Base-by-base conservation (phyloP, 1,140 invertebrate genomes). In the Brachionus rubens region DNA sequence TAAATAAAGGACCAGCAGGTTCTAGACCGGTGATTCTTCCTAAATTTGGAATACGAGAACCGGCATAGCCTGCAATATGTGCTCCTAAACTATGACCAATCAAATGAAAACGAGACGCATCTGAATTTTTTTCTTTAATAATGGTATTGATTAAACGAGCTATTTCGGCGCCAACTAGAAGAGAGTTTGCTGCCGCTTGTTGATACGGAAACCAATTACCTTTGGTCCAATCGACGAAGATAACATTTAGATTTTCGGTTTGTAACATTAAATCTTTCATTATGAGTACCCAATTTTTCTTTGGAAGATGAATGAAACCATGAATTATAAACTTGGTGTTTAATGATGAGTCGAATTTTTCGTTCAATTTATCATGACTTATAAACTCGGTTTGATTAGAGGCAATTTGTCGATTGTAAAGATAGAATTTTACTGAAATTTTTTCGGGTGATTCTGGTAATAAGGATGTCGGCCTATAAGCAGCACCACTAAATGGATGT, bases 221-320 rank as follows among this genome's bases (percentile, higher is more conserved):
- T 26, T 90, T 90, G 78, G 92, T 91, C 94, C 94, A 97, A 82
- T 96, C 92, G 3, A 98, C 92, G 80, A 92, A 92, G 26, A 98
- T 90, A 0, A 94, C 89, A 81, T 94, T 94, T 78, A 90, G 89
- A 80, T 93, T 90, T 84, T 91, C 91, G 2, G 19, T n/a, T 14
- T 65, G 3, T 21, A 65, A 48, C 3, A 76, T 33, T 21, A 19
- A 26, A 19, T 75, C 41, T 59, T 76, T 78, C 40, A 80, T 76
- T 30, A 77, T 77, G 79, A 30, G 77, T 77, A 96, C 91, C 94
- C 94, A 96, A 9, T 92, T 89, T 78, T 91, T 76, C 16, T 90
- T 89, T 80, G 93, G 94, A 79, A 90, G 91, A 47, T 92, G 92
- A 1, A 93, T 91, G 80, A 96, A 98, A 3, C 94, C 94, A 80